Conservation (phyloP, 2,113 vertebrate genomes). For the Equus przewalskii region DNA sequence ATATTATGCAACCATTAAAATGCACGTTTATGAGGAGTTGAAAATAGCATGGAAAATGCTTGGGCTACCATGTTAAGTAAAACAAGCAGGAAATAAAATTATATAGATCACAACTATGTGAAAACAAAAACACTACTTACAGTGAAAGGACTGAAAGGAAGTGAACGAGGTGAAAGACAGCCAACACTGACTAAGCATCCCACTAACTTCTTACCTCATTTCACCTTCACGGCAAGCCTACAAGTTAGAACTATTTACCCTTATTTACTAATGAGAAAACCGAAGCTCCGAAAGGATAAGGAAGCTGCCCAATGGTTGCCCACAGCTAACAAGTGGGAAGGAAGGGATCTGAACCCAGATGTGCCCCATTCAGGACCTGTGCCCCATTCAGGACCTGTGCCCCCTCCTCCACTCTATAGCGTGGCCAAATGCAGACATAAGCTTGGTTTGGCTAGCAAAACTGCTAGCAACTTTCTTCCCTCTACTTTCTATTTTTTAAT, state of each 20-base stretch:
- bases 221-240: background rate
- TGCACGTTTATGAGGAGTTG: background rate
- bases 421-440: background rate
- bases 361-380: too few species aligned
- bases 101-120: background rate
- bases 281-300: background rate
- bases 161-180: background rate
- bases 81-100: conserved; percentile 11
- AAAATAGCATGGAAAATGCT: conserved; percentile 7
- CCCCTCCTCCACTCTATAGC: rapidly evolving
- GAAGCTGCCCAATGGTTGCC: background rate
- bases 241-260: background rate
- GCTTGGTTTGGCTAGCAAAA: background rate
- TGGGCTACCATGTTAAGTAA: background rate
- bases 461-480: background rate
- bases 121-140: background rate
- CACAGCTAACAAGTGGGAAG: background rate
- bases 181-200: background rate
- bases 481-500: background rate
- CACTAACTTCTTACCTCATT: background rate
- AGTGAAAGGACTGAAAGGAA: background rate
- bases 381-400: background rate
- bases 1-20: background rate
- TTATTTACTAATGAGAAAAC: background rate
- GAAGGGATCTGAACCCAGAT: background rate